Conservation (phyloP, 2,888 invertebrate species). For the Drosophila meridionalis region DNA sequence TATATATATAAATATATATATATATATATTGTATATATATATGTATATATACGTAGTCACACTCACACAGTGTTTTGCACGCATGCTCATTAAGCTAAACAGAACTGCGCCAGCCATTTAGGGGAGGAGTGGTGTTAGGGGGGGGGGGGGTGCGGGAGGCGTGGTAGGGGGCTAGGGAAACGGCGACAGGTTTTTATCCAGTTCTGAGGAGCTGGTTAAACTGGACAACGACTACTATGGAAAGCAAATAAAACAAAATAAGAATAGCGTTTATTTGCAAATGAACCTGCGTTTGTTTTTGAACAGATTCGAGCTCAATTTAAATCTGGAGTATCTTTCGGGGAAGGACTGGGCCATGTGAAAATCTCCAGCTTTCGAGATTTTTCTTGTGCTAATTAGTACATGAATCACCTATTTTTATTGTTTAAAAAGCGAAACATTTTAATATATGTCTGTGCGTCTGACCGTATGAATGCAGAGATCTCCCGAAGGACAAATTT, state of each 20-base stretch:
- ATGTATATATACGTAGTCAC: neutral
- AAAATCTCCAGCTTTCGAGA: neutral
- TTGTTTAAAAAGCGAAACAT: no score
- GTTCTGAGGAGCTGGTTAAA: constrained; percentile 62
- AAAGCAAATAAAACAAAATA: constrained; percentile 37
- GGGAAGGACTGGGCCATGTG: neutral
- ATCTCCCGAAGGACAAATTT: no score
- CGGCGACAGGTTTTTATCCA: constrained; percentile 72
- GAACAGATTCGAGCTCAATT: neutral
- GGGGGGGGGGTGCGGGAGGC: neutral
- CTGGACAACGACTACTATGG: constrained; percentile 46
- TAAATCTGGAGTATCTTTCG: neutral
- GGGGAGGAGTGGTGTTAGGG: neutral
- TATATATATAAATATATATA: neutral
- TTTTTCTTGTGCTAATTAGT: no score
- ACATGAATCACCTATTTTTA: no score
- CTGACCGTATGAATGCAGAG: no score
- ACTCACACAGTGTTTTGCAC: constrained; percentile 21
- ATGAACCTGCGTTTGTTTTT: neutral
- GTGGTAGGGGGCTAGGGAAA: neutral
- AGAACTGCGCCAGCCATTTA: constrained; percentile 23
- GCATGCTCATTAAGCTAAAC: constrained; percentile 63
- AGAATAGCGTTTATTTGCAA: constrained; percentile 21
- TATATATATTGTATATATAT: no score
- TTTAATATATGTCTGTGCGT: no score